phyloP scores from a whole-genome alignment of 23 tunicate species.

The Oikopleura dioica region DNA sequence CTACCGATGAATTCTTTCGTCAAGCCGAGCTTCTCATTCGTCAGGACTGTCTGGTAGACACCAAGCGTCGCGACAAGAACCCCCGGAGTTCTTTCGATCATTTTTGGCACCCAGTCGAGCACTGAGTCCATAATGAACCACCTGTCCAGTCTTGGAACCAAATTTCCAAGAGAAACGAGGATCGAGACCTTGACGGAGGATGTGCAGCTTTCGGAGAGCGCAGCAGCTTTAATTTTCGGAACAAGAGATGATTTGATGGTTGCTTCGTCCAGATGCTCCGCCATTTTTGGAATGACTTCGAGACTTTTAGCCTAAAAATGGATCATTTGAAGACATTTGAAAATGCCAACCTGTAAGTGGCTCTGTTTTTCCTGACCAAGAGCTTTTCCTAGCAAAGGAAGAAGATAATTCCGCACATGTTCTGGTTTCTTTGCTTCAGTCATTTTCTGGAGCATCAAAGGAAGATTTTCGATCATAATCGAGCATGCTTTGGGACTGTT shows the following conservation, averaged over 20 bases:
- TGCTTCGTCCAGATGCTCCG: slow-evolving; percentile 25
- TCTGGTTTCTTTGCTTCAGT: no score
- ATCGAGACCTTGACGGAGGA: slow-evolving; percentile 52
- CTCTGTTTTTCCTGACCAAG: no score
- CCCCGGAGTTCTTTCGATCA: slow-evolving; percentile 54
- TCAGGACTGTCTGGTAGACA: slow-evolving; percentile 34
- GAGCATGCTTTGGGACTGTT: no score
- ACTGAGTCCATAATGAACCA: slow-evolving; percentile 70
- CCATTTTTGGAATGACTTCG: slow-evolving; percentile 53
- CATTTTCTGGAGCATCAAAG: no score
- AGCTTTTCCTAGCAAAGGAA: slow-evolving; percentile 57
- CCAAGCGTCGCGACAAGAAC: slow-evolving; percentile 70
- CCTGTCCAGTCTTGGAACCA: slow-evolving; percentile 41
- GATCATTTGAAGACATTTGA: slow-evolving; percentile 29
- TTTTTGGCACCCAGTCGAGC: slow-evolving; percentile 27
- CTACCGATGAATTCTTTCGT: no score
- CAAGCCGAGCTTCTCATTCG: slow-evolving; percentile 55
- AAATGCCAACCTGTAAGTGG: no score
- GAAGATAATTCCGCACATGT: slow-evolving; percentile 27
- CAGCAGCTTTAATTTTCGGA: slow-evolving; percentile 37
- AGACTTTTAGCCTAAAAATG: slow-evolving; percentile 51
- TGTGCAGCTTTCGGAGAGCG: slow-evolving; percentile 35
- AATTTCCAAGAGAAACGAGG: slow-evolving; percentile 56
- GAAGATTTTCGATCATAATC: no score
- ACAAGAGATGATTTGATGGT: slow-evolving; percentile 43